Evolutionary conservation across 2,113 vertebrate species (phyloP).

Genomic region (Eubucco bourcierii): DNA sequence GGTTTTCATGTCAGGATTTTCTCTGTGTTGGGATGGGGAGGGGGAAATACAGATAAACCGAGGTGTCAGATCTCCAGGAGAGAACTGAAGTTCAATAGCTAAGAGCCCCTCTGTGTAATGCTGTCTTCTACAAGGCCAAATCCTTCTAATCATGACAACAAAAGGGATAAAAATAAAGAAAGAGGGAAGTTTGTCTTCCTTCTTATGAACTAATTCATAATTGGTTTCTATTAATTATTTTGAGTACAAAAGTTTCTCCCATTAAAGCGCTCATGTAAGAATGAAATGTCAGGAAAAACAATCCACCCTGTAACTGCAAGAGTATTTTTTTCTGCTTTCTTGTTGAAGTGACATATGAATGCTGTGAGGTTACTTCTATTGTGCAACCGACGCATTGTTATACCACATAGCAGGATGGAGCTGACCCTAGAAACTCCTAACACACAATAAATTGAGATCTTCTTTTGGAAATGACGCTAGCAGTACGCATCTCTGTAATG

Average conservation of each 20-base stretch:
- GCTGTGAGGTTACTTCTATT: conserved; percentile 33
- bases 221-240: conserved; percentile 35
- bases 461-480: conserved; percentile 55
- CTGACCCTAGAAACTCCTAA: conserved; percentile 46
- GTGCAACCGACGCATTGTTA: conserved; percentile 31
- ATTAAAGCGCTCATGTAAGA: conserved; percentile 22
- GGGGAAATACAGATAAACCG: background rate
- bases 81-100: background rate
- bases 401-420: conserved; percentile 51
- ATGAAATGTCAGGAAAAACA: conserved; percentile 26
- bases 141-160: conserved; percentile 10
- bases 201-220: background rate
- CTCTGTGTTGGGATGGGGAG: background rate
- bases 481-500: conserved; percentile 15
- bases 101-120: background rate
- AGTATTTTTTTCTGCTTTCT: background rate
- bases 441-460: conserved; percentile 46
- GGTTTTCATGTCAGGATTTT: background rate
- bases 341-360: conserved; percentile 42
- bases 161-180: background rate
- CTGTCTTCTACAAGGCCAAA: background rate
- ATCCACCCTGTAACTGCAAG: background rate
- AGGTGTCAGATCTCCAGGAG: background rate
- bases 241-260: conserved; percentile 1
- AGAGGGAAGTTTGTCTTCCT: background rate